These are phyloP conservation scores for Merodon equestris DNA, from an alignment of 2,888 invertebrate species.

Conservation along the genomic window DNA sequence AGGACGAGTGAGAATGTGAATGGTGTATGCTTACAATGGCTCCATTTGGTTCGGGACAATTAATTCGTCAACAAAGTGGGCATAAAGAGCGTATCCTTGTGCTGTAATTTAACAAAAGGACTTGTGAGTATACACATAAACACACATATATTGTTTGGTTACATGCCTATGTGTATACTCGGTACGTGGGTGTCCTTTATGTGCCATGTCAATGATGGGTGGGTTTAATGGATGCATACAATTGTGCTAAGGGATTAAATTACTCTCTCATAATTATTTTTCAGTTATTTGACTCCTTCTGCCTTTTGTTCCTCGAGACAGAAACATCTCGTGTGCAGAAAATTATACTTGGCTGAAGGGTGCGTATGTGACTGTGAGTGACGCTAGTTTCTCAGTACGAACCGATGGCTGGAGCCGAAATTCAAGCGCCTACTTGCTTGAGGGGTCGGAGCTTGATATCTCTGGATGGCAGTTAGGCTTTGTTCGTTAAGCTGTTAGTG, in stretches of 20 bases:
- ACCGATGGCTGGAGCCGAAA: too few species aligned
- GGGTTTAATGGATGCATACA: slow-evolving; percentile 49
- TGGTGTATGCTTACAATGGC: slow-evolving; percentile 24
- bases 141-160: background rate
- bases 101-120: slow-evolving; percentile 61
- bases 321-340: too few species aligned
- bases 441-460: too few species aligned
- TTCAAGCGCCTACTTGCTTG: too few species aligned
- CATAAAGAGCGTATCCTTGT: slow-evolving; percentile 44
- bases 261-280: slow-evolving; percentile 62
- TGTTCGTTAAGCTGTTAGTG: too few species aligned
- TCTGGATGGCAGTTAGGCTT: too few species aligned
- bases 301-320: too few species aligned
- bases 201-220: background rate
- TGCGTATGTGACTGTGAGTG: too few species aligned
- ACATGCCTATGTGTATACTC: background rate
- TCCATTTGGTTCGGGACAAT: slow-evolving; percentile 62
- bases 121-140: background rate
- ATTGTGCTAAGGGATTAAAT: slow-evolving; percentile 46
- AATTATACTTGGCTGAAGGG: too few species aligned
- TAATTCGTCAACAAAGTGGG: slow-evolving; percentile 63
- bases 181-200: background rate
- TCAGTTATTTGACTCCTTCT: slow-evolving; percentile 57
- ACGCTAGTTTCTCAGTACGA: too few species aligned
- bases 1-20: slow-evolving; percentile 2